These are phyloP conservation scores for Eudyptes chrysolophus DNA, from an alignment of 2,113 vertebrate species.

Conservation along the genomic window DNA sequence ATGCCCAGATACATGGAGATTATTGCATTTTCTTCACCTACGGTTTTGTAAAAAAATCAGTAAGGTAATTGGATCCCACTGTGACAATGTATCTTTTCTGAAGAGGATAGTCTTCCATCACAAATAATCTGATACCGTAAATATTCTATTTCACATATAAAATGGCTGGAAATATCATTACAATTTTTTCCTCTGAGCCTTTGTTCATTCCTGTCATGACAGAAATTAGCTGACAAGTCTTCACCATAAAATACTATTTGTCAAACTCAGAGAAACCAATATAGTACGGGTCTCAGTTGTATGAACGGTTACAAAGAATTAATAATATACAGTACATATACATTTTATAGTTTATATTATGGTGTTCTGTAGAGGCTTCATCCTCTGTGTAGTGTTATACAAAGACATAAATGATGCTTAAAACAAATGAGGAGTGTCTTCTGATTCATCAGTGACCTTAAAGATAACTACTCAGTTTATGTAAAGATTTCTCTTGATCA, in stretches of 20 bases:
- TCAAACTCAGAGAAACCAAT: background rate
- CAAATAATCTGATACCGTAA: background rate
- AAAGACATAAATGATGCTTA: background rate
- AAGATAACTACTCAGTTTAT: background rate
- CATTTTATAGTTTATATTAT: background rate
- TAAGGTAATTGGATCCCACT: background rate
- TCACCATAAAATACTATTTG: background rate
- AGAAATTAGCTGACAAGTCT: background rate
- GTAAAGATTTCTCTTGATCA: background rate
- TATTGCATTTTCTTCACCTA: background rate
- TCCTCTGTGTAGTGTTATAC: background rate
- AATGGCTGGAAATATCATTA: background rate
- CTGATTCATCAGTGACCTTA: background rate
- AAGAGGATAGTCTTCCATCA: background rate
- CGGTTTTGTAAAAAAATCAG: background rate
- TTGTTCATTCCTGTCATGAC: background rate
- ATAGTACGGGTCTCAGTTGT: background rate
- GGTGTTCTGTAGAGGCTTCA: background rate
- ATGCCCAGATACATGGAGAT: background rate
- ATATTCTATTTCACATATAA: background rate
- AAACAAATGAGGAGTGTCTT: background rate
- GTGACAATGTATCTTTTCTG: background rate
- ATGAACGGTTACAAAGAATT: background rate
- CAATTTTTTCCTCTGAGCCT: background rate
- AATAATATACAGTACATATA: background rate